Conservation (phyloP, 2,888 invertebrate species). For the Trichacis sp. region DNA sequence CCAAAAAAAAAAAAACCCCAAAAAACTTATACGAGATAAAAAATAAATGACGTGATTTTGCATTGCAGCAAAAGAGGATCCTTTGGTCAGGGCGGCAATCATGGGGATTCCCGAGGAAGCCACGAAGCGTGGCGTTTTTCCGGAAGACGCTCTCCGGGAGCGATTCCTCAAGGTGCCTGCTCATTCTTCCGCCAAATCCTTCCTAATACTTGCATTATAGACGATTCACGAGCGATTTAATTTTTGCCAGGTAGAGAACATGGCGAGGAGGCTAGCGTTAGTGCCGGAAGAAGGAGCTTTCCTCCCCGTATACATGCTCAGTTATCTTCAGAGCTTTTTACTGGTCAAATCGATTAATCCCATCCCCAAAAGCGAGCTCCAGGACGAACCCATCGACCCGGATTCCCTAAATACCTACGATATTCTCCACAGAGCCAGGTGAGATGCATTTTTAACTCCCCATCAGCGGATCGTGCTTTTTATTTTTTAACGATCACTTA, state of each 20-base stretch:
- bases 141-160: constrained; percentile 87
- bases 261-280: constrained; percentile 86
- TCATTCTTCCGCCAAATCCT: constrained; percentile 5
- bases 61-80: constrained; percentile 82
- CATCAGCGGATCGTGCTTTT: neutral
- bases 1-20: too few relatives aligned
- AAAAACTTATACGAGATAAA: too few relatives aligned
- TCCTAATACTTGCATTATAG: too few relatives aligned
- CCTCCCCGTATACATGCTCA: constrained; percentile 84
- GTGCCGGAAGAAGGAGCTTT: constrained; percentile 91
- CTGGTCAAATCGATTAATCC: constrained; percentile 77
- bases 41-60: too few relatives aligned
- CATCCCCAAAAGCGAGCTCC: constrained; percentile 80
- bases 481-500: neutral
- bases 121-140: constrained; percentile 84
- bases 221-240: constrained; percentile 12
- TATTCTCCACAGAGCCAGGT: constrained; percentile 91
- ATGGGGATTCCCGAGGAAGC: constrained; percentile 84
- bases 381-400: constrained; percentile 80
- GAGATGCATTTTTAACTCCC: constrained; percentile 42
- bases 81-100: constrained; percentile 83
- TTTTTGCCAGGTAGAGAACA: constrained; percentile 75
- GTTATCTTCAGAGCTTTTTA: constrained; percentile 90
- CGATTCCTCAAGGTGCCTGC: constrained; percentile 78
- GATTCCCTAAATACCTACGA: constrained; percentile 85